phyloP scores from a whole-genome alignment of 2,113 vertebrate species.

The Tylochromis polylepis region DNA sequence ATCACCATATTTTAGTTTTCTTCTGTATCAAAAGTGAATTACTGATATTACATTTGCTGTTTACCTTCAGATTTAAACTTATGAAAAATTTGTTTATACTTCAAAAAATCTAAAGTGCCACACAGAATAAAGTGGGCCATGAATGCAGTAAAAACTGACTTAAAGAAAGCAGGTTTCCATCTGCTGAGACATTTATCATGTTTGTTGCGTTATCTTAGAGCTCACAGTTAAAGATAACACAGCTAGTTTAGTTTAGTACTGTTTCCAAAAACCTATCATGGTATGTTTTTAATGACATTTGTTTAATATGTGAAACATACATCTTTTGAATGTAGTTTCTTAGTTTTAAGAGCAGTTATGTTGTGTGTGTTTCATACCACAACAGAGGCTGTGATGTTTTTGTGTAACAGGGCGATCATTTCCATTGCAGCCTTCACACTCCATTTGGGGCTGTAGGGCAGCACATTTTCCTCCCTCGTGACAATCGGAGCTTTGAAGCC shows the following conservation, averaged over 20 bases:
- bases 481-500: constrained; percentile 79
- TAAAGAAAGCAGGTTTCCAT: neutral
- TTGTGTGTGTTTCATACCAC: constrained; percentile 60
- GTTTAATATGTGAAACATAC: neutral
- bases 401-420: constrained; percentile 80
- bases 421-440: constrained; percentile 79
- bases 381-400: constrained; percentile 73
- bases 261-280: neutral
- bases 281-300: neutral
- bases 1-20: neutral
- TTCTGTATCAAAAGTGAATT: neutral
- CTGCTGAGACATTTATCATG: neutral
- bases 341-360: neutral
- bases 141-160: neutral
- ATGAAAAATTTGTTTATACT: neutral
- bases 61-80: neutral
- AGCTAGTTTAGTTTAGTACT: neutral
- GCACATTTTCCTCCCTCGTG: constrained; percentile 43
- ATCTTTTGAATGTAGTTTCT: neutral
- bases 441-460: constrained; percentile 86
- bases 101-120: neutral
- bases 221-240: neutral
- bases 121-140: too few relatives aligned
- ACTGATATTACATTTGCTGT: neutral
- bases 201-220: neutral